Evolutionary conservation across 2,113 vertebrate genomes (phyloP), one percentile per base, ranked within the genome.

Genomic region (Oncorhynchus nerka): DNA sequence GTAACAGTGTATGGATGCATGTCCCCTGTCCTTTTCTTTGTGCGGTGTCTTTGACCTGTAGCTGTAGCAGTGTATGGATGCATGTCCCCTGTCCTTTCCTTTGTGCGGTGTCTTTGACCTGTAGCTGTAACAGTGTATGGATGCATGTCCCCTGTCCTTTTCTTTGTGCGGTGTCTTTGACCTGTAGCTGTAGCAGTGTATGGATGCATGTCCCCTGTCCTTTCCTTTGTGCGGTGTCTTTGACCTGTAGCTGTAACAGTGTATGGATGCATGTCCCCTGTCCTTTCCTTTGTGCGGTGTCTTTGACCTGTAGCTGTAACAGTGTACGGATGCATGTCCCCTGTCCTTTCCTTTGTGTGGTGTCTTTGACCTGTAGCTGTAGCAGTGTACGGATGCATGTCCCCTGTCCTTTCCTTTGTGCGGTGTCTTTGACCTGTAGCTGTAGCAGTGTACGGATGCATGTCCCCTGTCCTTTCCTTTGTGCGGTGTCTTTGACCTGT

Each of bases 1-100:
- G 4, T 51, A 51, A 13, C 68, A 75, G 76, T 4, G 34, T 9
- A 39, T 0, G 20, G 71, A 75, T 32, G 0, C 24, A 24, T 24
- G 1, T 1, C 24, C 24, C 24, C 24, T 24, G 24, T 24, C 26
- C 26, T 28, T 28, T 28, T 2, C 73, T 30, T 72, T 22, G 62
- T 69, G 69, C 34, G 22, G 73, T 75, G 22, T 73, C 66, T 80
- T 49, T 8, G 12, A 49, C 13, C 55, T 74, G 71, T 20, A 71
- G 30, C 70, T 51, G 4, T 51, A 51, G 49, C 68, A 75, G 76
- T 4, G 34, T 9, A 39, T 0, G 20, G 71, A 77, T 39, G 0
- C 24, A 24, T 24, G 24, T 24, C 24, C 24, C 24, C 24, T 24
- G 24, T 24, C 26, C 26, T 28, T 28, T 28, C 26, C 73, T 30